Base-by-base conservation (phyloP, 1,140 invertebrate genomes). In the Drosophila sproati region DNA sequence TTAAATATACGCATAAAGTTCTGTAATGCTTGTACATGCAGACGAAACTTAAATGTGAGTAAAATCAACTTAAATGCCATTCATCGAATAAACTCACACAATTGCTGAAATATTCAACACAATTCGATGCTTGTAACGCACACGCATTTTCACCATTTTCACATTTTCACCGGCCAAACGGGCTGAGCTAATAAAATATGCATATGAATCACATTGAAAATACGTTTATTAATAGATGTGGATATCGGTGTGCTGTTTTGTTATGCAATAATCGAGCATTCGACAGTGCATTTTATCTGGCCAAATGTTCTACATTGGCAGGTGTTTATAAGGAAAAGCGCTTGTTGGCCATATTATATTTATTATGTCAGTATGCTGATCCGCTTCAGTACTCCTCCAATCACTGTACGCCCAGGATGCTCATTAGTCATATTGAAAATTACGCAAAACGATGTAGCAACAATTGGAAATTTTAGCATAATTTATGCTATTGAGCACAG, bases 161-260 rank as follows among this genome's bases (percentile, higher is more conserved):
- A n/a, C 39, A n/a, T 43, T n/a, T n/a, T 4, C 10, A 43, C 3
- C 10, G 39, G 8, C 7, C 2, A 39, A 8, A 39, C 7, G 10
- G 8, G n/a, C 6, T 28, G 12, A 35, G 7, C 62, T 75, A 70
- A 87, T 86, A 73, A 86, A 86, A 87, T 86, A 87, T 86, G 75
- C 79, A 87, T 78, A 82, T 67, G 57, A 62, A 87, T 69, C 50
- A 50, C 68, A 77, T 68, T 78, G 55, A 67, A 47, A 76, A 87
- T 82, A 64, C 63, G 78, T 76, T 86, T 86, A 87, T 87, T 88
- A 88, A 86, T 86, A 76, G 79, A 82, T 88, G 77, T 47, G 32
- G 57, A 64, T 82, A 43, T 68, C 62, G 45, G 41, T 76, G 54
- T 55, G 39, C 45, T 34, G 61, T 77, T 67, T 80, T 82, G 70